phyloP scores from a whole-genome alignment of 2,113 vertebrate genomes.

The Sinocyclocheilus grahami region DNA sequence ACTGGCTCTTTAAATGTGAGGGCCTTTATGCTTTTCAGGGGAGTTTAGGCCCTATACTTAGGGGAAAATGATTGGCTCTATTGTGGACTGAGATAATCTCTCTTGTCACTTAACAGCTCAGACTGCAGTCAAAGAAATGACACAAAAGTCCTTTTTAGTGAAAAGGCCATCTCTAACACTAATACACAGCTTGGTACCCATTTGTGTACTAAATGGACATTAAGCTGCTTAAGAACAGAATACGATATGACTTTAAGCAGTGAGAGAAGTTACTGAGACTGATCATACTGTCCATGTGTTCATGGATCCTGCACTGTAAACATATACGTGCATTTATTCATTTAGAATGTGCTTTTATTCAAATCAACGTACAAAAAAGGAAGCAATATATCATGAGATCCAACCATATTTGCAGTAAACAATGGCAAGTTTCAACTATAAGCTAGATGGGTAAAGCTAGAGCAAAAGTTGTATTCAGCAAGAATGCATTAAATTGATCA shows the following conservation, averaged over 20 bases:
- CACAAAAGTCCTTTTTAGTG: constrained; percentile 56
- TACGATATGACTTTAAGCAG: constrained; percentile 53
- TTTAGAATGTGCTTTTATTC: not conserved
- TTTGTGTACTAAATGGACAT: constrained; percentile 49
- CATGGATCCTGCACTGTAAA: not conserved
- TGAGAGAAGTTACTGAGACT: constrained; percentile 41
- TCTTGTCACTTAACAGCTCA: constrained; percentile 58
- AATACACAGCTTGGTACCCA: constrained; percentile 45
- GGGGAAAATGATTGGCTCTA: constrained; percentile 59
- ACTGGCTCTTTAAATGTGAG: constrained; percentile 49
- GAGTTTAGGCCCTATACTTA: constrained; percentile 54
- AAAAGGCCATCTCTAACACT: constrained; percentile 53
- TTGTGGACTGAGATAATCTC: constrained; percentile 59
- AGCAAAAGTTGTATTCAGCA: not conserved
- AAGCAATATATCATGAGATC: not conserved
- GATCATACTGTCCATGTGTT: constrained; percentile 22
- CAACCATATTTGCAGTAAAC: not conserved
- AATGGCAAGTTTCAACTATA: not conserved
- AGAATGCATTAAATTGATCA: not conserved
- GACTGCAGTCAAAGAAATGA: constrained; percentile 59
- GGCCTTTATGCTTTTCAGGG: constrained; percentile 61
- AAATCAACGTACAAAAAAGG: not conserved
- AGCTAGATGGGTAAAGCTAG: not conserved
- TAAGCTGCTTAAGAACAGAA: constrained; percentile 56
- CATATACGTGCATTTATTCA: not conserved